Percentiles rank a stretch among this genome's conserved stretches.
Conservation (phyloP, 2,113 vertebrate species). For the Phylloscopus trochiloides region DNA sequence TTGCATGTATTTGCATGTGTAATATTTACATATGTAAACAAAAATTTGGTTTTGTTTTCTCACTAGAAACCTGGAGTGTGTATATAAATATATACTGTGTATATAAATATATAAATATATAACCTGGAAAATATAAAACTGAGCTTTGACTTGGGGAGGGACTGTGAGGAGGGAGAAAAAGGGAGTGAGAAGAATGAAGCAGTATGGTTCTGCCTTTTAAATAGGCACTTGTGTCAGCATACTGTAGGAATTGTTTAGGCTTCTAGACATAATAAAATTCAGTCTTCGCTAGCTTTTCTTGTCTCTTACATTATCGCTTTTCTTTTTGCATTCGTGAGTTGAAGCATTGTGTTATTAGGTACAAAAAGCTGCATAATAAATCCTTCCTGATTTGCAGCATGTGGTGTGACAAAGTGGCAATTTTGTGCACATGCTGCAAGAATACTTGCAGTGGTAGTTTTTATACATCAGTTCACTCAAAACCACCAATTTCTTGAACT, state of each 20-base stretch:
- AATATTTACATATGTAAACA: neutral
- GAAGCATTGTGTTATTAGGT: neutral
- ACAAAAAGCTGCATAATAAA: neutral
- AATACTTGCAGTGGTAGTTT: neutral
- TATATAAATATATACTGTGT: neutral
- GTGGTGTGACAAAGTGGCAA: neutral
- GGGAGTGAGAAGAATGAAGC: neutral
- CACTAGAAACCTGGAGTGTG: neutral
- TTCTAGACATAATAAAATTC: neutral
- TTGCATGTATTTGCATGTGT: neutral
- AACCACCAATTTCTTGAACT: neutral
- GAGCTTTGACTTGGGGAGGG: neutral
- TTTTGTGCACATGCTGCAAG: neutral
- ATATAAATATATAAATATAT: too few species aligned
- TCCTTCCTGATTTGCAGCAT: neutral
- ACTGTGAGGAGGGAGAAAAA: neutral
- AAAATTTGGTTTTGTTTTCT: neutral
- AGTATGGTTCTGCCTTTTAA: neutral
- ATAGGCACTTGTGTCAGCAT: fast-evolving
- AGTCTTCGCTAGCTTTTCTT: neutral
- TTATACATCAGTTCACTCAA: neutral
- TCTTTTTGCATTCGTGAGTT: neutral
- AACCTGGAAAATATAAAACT: neutral
- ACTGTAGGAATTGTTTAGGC: neutral
- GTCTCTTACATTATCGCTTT: neutral